phyloP scores from a whole-genome alignment of 64 coral and sea anemone genomes.

The Montipora sp. region DNA sequence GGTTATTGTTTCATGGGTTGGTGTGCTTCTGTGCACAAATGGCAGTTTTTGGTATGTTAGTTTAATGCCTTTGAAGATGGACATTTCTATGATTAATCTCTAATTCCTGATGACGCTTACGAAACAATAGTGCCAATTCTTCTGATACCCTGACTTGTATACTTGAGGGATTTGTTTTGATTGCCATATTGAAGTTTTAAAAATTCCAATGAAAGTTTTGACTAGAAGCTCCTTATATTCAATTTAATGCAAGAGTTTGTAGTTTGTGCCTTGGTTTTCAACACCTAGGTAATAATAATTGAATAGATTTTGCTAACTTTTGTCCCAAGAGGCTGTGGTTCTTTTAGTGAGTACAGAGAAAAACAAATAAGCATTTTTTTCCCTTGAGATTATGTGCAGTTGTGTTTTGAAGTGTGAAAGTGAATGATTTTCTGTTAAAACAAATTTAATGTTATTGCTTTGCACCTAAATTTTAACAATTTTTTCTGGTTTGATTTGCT shows the following conservation, averaged over 20 bases:
- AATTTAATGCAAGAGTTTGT: neutral
- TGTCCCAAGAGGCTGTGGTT: no score
- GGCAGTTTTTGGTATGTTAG: neutral
- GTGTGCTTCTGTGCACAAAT: neutral
- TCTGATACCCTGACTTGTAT: neutral
- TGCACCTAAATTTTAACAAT: neutral
- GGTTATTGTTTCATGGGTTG: neutral
- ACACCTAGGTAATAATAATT: no score
- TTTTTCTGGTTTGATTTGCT: neutral
- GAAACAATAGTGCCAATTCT: neutral
- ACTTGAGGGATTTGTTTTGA: neutral
- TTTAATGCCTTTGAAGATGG: neutral
- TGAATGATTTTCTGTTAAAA: neutral
- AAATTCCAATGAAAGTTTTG: neutral
- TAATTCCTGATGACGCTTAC: neutral
- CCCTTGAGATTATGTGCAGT: no score
- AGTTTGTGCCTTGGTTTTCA: no score
- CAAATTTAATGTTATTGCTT: neutral
- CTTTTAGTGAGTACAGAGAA: no score
- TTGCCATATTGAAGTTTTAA: neutral
- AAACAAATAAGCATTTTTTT: no score
- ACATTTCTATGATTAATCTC: no score
- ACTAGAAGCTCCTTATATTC: neutral
- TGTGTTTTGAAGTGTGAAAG: neutral
- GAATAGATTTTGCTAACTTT: no score